Evolutionary conservation across 2,888 invertebrate species (phyloP), one percentile per base, ranked within the genome.

Genomic region (Trachelus troglodyta): DNA sequence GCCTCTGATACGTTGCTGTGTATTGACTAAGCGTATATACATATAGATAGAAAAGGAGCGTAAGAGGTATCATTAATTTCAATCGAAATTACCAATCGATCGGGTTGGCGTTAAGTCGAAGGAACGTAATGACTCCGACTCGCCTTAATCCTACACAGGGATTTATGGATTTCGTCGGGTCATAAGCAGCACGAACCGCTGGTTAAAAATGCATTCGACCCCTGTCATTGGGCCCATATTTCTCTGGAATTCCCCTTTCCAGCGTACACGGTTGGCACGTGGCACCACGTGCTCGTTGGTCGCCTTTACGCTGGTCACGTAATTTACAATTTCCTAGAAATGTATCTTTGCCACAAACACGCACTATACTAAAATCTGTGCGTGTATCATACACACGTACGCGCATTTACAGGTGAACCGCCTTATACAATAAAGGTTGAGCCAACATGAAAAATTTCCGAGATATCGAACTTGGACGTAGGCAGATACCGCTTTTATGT

Each of bases 171-270:
- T 77, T 77, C 77, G 77, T 77, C 77, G 71, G 75, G 69, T 75
- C 77, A 77, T 75, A 75, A 77, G 75, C 34, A 77, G 73, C 75
- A 79, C 73, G 75, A 79, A 78, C 77, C 79, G 80, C 73, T 75
- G 76, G 77, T 84, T 84, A 85, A 87, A 87, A 86, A 83, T 84
- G 79, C 78, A 83, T 85, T 86, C 85, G 84, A 87, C 85, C 88
- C 85, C 81, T 87, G 85, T 87, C 86, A 84, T 82, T 87, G 83
- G 81, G 84, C 79, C 85, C 83, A 87, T 86, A 88, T 87, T 86
- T 86, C 85, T 85, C 74, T 79, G 76, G 80, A 83, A 86, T 81
- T 81, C 79, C 82, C 83, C 83, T 83, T 83, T 84, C 82, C 77
- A 71, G 31, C 0, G 69, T 77, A 75, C 30, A 71, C 73, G 76